phyloP scores from a whole-genome alignment of 2,113 vertebrate genomes.

The Hypocryptadius cinnamomeus region DNA sequence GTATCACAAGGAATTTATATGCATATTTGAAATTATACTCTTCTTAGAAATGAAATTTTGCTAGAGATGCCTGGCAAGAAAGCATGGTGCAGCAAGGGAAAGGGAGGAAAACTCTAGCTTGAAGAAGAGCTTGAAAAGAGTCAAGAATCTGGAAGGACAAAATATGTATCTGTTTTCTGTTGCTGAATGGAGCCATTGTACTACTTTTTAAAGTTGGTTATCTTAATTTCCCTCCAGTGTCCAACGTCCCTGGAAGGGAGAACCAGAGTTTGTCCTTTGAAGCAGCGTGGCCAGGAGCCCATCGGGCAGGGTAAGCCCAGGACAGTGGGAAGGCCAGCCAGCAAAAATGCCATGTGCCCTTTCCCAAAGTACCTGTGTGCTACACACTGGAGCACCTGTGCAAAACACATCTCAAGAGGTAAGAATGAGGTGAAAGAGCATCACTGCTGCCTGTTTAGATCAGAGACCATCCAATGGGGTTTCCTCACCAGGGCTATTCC shows the following conservation, averaged over 20 bases:
- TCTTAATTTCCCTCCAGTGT: neutral
- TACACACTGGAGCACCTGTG: neutral
- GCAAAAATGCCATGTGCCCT: neutral
- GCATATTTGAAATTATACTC: neutral
- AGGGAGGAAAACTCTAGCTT: neutral
- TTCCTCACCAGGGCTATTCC: neutral
- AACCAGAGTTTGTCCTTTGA: neutral
- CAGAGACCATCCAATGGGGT: rapidly evolving
- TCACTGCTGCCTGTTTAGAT: neutral
- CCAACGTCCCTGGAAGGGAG: neutral
- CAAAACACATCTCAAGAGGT: neutral
- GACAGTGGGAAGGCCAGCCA: neutral
- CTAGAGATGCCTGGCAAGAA: neutral
- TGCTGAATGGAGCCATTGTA: neutral
- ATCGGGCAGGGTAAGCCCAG: neutral
- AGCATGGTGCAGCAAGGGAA: neutral
- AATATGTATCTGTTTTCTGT: neutral
- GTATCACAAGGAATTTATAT: neutral
- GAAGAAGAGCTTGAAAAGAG: neutral
- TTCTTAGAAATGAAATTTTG: neutral
- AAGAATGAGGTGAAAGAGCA: neutral
- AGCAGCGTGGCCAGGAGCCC: neutral
- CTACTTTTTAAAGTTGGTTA: neutral
- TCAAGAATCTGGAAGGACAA: neutral
- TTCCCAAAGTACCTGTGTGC: neutral